These are phyloP conservation scores for Globodera rostochiensis DNA, from an alignment of 1,140 invertebrate species.

Conservation along the genomic window DNA sequence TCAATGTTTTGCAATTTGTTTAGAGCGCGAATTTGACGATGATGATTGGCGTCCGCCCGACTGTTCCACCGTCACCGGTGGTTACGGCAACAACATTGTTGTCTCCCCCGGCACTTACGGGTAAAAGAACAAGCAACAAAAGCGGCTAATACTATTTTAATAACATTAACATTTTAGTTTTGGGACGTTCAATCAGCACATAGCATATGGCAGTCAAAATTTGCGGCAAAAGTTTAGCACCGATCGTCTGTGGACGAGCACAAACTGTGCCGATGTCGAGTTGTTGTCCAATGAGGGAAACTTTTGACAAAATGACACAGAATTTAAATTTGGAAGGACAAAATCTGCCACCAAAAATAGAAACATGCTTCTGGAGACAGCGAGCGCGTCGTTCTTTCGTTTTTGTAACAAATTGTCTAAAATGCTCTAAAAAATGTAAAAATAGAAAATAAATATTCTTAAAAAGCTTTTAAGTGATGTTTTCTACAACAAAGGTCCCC, in stretches of 20 bases:
- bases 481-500: too few relatives aligned
- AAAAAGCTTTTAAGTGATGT: too few relatives aligned
- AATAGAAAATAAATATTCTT: too few relatives aligned
- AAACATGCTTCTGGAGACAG: too few relatives aligned
- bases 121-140: neutral
- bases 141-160: neutral
- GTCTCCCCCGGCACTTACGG: neutral
- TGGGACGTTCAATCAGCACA: neutral
- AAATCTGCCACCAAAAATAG: too few relatives aligned
- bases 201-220: neutral
- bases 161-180: neutral
- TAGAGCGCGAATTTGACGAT: constrained; percentile 33
- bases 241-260: too few relatives aligned
- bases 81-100: neutral
- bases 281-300: neutral
- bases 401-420: too few relatives aligned
- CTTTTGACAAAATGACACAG: neutral
- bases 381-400: too few relatives aligned
- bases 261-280: neutral
- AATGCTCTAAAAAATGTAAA: too few relatives aligned
- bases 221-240: neutral
- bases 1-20: constrained; percentile 12
- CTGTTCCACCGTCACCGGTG: constrained; percentile 15
- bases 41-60: constrained; percentile 50
- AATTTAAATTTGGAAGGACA: too few relatives aligned